phyloP scores from a whole-genome alignment of 2,113 vertebrate species.

The Alaudala cheleensis region DNA sequence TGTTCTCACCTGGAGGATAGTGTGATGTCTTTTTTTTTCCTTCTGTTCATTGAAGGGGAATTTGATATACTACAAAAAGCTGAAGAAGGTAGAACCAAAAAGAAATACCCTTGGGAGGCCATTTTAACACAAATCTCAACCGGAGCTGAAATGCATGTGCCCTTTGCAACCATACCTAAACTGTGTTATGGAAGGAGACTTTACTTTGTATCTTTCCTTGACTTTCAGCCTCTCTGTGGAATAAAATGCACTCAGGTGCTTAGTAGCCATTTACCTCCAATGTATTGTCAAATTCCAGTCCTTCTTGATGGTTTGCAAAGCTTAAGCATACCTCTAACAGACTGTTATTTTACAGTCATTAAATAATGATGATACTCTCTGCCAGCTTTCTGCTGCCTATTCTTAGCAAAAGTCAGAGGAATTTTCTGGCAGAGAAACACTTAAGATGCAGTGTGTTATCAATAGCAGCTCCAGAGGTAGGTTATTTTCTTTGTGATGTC shows the following conservation, averaged over 20 bases:
- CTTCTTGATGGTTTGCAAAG: not conserved
- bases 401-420: slow-evolving; percentile 23
- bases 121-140: slow-evolving; percentile 18
- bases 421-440: slow-evolving; percentile 35
- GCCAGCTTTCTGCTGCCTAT: not conserved
- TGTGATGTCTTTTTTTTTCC: not conserved
- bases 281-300: not conserved
- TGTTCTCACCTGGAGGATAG: not conserved
- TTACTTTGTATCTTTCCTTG: not conserved
- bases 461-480: not conserved
- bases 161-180: slow-evolving; percentile 28
- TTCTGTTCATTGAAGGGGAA: not conserved
- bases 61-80: not conserved
- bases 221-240: not conserved
- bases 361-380: slow-evolving; percentile 46
- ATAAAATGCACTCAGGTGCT: slow-evolving; percentile 8
- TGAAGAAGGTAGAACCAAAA: not conserved
- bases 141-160: not conserved
- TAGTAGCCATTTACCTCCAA: slow-evolving; percentile 13
- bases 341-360: slow-evolving; percentile 19
- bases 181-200: not conserved
- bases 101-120: not conserved
- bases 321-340: not conserved
- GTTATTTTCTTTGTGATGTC: slow-evolving; percentile 9
- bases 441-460: not conserved